Evolutionary conservation across 1,140 invertebrate genomes (phyloP), one percentile per base, ranked within the genome.

Genomic region (Leptinotarsa undecemlineata): DNA sequence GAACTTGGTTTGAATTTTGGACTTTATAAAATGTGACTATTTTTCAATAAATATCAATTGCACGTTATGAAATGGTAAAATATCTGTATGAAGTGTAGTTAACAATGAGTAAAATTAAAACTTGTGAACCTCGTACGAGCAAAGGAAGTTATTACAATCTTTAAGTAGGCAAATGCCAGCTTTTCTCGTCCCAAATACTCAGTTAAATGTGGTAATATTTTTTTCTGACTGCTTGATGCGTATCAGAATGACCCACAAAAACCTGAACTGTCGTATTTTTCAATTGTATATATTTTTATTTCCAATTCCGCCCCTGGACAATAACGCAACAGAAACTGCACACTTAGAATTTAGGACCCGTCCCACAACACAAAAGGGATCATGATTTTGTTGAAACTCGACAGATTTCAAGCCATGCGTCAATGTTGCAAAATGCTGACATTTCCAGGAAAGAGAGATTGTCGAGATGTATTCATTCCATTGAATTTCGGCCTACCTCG

Each of bases 291-390:
- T 17, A 15, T n/a, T 20, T 61, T 20, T 20, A 15, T n/a, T n/a
- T 61, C 60, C 63, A 20, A 33, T 64, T 33, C 63, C 26, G 63
- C 20, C 51, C 51, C 51, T 64, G 63, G 63, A 33, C 20, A 64
- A n/a, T 15, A 5, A 64, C 3, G 20, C 6, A 61, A 20, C 11
- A 64, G 26, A 42, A 42, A 15, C 63, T 21, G 63, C 14, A 33
- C 23, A 33, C 63, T 33, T n/a, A 57, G 20, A 70, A 47, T 68
- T 47, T 68, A 47, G 67, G 33, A 70, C 68, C 68, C 23, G 68
- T 70, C 48, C 47, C 6, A 14, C 47, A 26, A 68, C 68, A 84
- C 71, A 72, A 72, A 64, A 48, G 71, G 71, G 61, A 66, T 72
- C 71, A 72, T 72, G 71, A 66, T 63, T 72, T 61, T 48, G 62